Conservation (phyloP, 2,113 vertebrate genomes). For the Periophthalmodon schlosseri region DNA sequence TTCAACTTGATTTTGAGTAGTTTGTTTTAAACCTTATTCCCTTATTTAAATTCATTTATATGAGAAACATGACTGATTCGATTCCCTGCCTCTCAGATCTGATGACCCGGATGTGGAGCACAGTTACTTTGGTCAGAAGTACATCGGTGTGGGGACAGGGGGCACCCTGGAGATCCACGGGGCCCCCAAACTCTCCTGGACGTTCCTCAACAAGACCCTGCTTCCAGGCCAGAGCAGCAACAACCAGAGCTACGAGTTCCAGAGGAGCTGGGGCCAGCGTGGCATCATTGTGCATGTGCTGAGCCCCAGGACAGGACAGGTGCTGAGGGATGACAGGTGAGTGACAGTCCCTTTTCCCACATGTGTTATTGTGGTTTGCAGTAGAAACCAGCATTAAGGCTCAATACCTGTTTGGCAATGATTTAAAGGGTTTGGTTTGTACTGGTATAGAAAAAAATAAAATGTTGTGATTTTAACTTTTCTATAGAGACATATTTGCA, state of each 20-base stretch:
- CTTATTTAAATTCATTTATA: background rate
- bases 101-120: conserved; percentile 80
- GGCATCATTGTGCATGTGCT: conserved; percentile 91
- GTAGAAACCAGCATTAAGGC: background rate
- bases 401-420: no score
- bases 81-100: conserved; percentile 68
- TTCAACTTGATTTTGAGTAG: no score
- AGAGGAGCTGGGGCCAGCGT: conserved; percentile 92
- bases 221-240: conserved; percentile 84
- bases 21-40: background rate
- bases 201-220: conserved; percentile 91
- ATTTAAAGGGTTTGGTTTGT: no score
- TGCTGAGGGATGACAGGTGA: conserved; percentile 87
- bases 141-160: conserved; percentile 84
- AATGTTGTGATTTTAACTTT: no score
- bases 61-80: background rate
- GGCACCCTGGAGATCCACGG: conserved; percentile 91
- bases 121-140: conserved; percentile 91
- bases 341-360: background rate
- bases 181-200: conserved; percentile 90
- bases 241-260: conserved; percentile 88
- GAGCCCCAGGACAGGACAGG: conserved; percentile 82
- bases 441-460: no score
- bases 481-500: no score
- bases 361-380: background rate